A percentile compares a stretch with the other conserved stretches of the same genome.
These are phyloP conservation scores for Drosophila rellima DNA, from an alignment of 2,888 invertebrate genomes.

Conservation along the genomic window DNA sequence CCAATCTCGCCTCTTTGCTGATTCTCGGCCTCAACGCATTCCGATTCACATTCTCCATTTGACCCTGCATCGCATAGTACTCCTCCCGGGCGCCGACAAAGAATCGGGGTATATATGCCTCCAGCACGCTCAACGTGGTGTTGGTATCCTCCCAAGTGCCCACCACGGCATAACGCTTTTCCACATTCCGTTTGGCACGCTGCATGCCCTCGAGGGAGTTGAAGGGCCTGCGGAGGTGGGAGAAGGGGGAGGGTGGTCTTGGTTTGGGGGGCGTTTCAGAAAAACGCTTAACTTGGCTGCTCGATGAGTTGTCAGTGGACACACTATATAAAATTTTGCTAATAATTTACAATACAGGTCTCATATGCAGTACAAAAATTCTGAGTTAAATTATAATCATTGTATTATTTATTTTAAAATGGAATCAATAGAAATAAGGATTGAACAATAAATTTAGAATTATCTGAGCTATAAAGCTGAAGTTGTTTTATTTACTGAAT, in stretches of 20 bases:
- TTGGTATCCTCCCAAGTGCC: constrained; percentile 95
- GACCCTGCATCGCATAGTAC: constrained; percentile 87
- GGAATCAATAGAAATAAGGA: too few relatives aligned
- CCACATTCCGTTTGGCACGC: constrained; percentile 92
- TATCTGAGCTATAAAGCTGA: too few relatives aligned
- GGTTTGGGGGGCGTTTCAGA: background rate
- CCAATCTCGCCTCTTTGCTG: constrained; percentile 91
- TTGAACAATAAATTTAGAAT: too few relatives aligned
- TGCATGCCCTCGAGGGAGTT: constrained; percentile 93
- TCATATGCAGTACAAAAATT: too few relatives aligned
- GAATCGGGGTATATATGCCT: constrained; percentile 86
- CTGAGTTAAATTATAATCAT: too few relatives aligned
- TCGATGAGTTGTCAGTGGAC: constrained; percentile 29
- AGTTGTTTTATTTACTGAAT: too few relatives aligned
- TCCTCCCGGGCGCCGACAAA: constrained; percentile 91
- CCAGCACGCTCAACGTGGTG: constrained; percentile 89
- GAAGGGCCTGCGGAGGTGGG: constrained; percentile 88
- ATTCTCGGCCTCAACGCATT: constrained; percentile 93
- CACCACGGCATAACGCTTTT: constrained; percentile 93
- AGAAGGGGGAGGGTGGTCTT: background rate
- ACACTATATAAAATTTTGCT: background rate
- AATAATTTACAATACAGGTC: too few relatives aligned
- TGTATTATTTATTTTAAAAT: too few relatives aligned
- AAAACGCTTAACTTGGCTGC: constrained; percentile 16
- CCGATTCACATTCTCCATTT: constrained; percentile 83